phyloP scores from a whole-genome alignment of 2,888 invertebrate genomes.

The Entomobrya multifasciata region DNA sequence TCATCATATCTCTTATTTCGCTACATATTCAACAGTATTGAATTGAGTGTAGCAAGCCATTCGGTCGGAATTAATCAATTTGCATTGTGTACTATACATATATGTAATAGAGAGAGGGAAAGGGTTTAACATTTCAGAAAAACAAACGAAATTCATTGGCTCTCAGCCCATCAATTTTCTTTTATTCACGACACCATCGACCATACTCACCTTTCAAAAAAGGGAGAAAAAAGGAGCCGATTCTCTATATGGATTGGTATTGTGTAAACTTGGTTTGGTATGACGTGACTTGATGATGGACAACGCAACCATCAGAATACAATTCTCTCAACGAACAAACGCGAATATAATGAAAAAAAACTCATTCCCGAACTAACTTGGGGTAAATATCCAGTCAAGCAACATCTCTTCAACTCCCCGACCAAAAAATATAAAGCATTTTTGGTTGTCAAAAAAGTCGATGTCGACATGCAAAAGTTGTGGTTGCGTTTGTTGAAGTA shows the following conservation, averaged over 20 bases:
- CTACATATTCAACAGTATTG: too few species aligned
- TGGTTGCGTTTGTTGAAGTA: too few species aligned
- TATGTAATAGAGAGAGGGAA: too few species aligned
- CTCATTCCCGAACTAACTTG: not conserved
- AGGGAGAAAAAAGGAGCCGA: slow-evolving; percentile 23
- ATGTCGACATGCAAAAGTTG: slow-evolving; percentile 4
- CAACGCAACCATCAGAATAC: not conserved
- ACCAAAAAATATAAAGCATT: slow-evolving; percentile 26
- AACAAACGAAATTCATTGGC: slow-evolving; percentile 53
- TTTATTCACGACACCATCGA: slow-evolving; percentile 36
- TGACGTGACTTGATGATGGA: not conserved
- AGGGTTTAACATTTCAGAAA: slow-evolving; percentile 25
- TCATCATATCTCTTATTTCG: not conserved
- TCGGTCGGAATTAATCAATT: too few species aligned
- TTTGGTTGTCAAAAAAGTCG: slow-evolving; percentile 41
- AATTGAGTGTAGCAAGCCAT: too few species aligned
- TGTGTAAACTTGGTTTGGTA: not conserved
- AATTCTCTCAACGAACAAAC: not conserved
- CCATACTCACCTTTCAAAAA: too few species aligned
- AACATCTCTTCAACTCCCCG: slow-evolving; percentile 55
- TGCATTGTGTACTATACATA: too few species aligned
- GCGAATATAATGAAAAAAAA: not conserved
- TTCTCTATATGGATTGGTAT: slow-evolving; percentile 34
- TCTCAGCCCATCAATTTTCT: slow-evolving; percentile 35
- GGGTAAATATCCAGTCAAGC: slow-evolving; percentile 62